phyloP scores from a whole-genome alignment of 2,797 vertebrate species.

The Lithobates pipiens region DNA sequence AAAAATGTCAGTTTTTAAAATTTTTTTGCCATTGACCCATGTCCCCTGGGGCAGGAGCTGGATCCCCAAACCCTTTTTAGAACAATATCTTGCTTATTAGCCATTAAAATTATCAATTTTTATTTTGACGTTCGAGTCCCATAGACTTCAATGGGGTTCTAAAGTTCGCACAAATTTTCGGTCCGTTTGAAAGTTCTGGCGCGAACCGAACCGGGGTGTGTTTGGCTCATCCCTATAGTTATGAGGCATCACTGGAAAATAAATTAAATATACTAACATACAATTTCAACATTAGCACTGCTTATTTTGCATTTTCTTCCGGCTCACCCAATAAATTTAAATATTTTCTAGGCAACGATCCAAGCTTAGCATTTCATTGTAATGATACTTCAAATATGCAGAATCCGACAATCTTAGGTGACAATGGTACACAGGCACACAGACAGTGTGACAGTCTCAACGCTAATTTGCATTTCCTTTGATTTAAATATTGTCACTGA shows the following conservation, averaged over 20 bases:
- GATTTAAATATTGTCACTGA: neutral
- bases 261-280: conserved; percentile 23
- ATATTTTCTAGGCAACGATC: conserved; percentile 45
- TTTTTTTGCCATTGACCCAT: too few species aligned
- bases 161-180: too few species aligned
- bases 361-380: conserved; percentile 51
- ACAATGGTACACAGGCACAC: conserved; percentile 42
- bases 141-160: too few species aligned
- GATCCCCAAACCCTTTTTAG: too few species aligned
- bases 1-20: too few species aligned
- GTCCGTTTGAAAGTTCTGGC: too few species aligned
- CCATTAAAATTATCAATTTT: too few species aligned
- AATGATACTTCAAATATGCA: conserved; percentile 57
- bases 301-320: neutral
- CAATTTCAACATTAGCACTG: conserved; percentile 41
- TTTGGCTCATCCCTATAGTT: too few species aligned
- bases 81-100: too few species aligned
- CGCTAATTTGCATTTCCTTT: conserved; percentile 35
- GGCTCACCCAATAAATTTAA: conserved; percentile 36
- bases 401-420: conserved; percentile 36
- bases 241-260: neutral
- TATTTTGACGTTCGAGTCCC: too few species aligned
- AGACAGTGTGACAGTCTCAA: conserved; percentile 35
- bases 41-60: too few species aligned
- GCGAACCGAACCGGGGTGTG: too few species aligned